Base-by-base conservation (phyloP, 53 echinoderm and acorn worm species). In the Crossaster papposus region DNA sequence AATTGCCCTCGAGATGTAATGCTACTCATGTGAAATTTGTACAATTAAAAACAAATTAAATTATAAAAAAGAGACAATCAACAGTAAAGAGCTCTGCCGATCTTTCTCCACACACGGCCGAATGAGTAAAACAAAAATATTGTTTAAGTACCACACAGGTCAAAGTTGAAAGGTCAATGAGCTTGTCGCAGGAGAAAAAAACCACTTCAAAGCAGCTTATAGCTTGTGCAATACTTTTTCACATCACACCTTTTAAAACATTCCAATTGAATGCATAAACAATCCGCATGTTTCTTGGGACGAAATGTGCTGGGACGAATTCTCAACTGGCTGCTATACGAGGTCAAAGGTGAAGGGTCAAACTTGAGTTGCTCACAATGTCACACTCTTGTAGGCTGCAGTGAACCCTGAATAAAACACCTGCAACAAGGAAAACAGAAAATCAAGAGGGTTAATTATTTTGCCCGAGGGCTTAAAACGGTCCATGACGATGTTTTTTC, bases 301-400 rank as follows among this genome's bases (percentile, higher is more conserved):
- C 6, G 28, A 33, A 74, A 33, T 52, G 18, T 26, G 28, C 23
- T 24, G 13, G n/a, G 33, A 31, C 6, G 17, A 78, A 36, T 26
- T 14, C 58, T 80, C 55, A 52, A 14, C 7, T 31, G 50, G 80
- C 58, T 6, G 12, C 10, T 31, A n/a, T n/a, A 79, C 14, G 30
- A 51, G 72, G 77, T 87, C 36, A 77, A 54, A 36, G 87, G 87
- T 87, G 75, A 77, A 32, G 63, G 76, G 54, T 30, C 75, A 85
- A 29, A 70, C 33, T 33, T 63, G 72, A 20, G 44, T 81, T 23
- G 7, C 62, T 75, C 58, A 87, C 87, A 87, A 33, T 18, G 87
- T 87, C 34, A 87, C 87, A 76, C 87, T 87, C 76, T 77, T 75
- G 87, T 87, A 87, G 29, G 87, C 87, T 76, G 77, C 87, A 37